These are phyloP conservation scores for Porites lutea DNA, from an alignment of 64 coral and sea anemone species.

Conservation along the genomic window DNA sequence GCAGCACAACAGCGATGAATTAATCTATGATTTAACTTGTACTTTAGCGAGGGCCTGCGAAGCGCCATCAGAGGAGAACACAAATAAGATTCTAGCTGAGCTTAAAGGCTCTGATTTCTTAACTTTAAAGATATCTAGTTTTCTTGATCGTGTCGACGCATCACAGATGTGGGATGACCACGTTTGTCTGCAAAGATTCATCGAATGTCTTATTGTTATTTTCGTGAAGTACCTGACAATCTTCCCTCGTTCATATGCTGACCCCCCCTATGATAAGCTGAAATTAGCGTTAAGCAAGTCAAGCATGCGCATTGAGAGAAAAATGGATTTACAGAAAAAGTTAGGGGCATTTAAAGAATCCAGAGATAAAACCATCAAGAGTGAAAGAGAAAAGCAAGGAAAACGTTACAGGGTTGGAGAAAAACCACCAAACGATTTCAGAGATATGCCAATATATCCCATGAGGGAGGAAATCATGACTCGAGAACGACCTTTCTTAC, in stretches of 20 bases:
- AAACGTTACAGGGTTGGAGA: slow-evolving; percentile 10
- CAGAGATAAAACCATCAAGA: slow-evolving; percentile 69
- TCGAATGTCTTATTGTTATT: slow-evolving; percentile 35
- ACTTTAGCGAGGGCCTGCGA: slow-evolving; percentile 20
- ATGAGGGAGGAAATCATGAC: slow-evolving; percentile 58
- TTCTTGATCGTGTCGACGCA: slow-evolving; percentile 22
- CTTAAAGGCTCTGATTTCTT: slow-evolving; percentile 38
- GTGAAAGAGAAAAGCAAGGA: slow-evolving; percentile 47
- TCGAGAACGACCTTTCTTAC: slow-evolving; percentile 61
- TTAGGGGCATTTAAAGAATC: slow-evolving; percentile 40
- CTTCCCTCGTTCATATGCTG: slow-evolving; percentile 74
- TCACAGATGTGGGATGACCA: not conserved
- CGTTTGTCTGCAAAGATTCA: not conserved
- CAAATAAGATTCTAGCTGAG: slow-evolving; percentile 31
- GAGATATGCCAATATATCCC: slow-evolving; percentile 80
- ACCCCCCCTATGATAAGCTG: slow-evolving; percentile 61
- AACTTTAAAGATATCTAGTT: not conserved
- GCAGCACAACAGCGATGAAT: slow-evolving; percentile 4
- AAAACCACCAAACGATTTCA: slow-evolving; percentile 76
- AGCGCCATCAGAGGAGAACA: slow-evolving; percentile 6
- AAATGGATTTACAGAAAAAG: not conserved
- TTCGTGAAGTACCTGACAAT: slow-evolving; percentile 54
- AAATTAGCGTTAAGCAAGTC: slow-evolving; percentile 25
- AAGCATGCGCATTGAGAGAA: slow-evolving; percentile 8
- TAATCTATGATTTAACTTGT: slow-evolving; percentile 19